These are phyloP conservation scores for Ormyrus nitidulus DNA, from an alignment of 2,888 invertebrate species.

Conservation along the genomic window DNA sequence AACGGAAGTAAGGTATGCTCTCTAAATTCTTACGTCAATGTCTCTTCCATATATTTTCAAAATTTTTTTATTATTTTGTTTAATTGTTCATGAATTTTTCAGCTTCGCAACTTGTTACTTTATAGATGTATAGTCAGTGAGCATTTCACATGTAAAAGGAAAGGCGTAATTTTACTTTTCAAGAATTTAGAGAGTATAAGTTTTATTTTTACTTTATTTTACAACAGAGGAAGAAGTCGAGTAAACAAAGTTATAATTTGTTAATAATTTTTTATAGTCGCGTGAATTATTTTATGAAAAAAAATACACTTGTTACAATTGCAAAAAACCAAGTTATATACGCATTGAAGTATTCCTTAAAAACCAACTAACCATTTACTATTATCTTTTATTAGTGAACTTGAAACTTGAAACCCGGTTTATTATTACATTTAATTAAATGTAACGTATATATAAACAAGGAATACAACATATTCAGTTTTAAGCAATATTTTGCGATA, in stretches of 20 bases:
- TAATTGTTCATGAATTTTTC: slow-evolving; percentile 51
- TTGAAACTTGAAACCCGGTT: slow-evolving; percentile 50
- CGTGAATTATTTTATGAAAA: slow-evolving; percentile 3
- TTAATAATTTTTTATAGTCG: slow-evolving; percentile 14
- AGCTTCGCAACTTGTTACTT: slow-evolving; percentile 52
- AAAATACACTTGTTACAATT: slow-evolving; percentile 6
- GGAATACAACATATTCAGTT: slow-evolving; percentile 28
- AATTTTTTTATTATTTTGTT: slow-evolving; percentile 2
- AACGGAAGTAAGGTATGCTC: slow-evolving; percentile 55
- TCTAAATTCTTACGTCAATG: slow-evolving; percentile 56
- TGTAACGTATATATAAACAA: slow-evolving; percentile 18
- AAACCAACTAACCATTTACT: not conserved
- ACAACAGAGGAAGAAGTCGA: not conserved
- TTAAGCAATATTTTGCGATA: not conserved
- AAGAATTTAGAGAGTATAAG: slow-evolving; percentile 54
- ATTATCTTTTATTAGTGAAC: slow-evolving; percentile 27
- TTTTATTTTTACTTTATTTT: slow-evolving; percentile 16
- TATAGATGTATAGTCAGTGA: slow-evolving; percentile 39
- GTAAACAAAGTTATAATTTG: not conserved
- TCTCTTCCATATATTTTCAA: slow-evolving; percentile 34
- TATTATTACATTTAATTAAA: not conserved
- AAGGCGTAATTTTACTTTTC: slow-evolving; percentile 18
- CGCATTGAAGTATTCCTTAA: slow-evolving; percentile 34
- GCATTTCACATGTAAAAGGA: slow-evolving; percentile 9
- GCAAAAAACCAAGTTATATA: not conserved